Evolutionary conservation across 2,888 invertebrate species (phyloP).

Genomic region (Abrostola tripartita): DNA sequence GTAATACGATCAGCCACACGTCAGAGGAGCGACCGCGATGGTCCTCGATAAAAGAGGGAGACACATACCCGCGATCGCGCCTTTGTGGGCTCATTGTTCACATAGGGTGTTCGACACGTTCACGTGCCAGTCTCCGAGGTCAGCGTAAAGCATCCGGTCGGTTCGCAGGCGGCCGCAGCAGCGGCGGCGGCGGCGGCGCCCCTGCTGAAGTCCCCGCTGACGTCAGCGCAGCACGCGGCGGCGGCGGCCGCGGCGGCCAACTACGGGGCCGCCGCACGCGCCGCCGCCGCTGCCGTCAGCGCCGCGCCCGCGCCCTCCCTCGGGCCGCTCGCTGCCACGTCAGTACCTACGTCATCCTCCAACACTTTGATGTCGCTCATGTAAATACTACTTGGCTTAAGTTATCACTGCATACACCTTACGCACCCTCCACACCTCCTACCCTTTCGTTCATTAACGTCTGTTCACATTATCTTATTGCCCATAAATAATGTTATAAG

Average conservation of each 20-base stretch:
- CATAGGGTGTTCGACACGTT: conserved; percentile 16
- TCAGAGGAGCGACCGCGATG: conserved; percentile 14
- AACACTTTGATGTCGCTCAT: conserved; percentile 46
- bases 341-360: conserved; percentile 55
- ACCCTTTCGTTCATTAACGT: not conserved
- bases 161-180: conserved; percentile 88
- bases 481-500: no score
- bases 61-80: conserved; percentile 34
- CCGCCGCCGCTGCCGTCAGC: conserved; percentile 92
- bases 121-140: not conserved
- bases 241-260: conserved; percentile 96
- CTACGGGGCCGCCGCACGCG: conserved; percentile 95
- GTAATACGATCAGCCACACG: conserved; percentile 8
- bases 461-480: not conserved
- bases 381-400: conserved; percentile 30
- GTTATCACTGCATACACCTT: not conserved
- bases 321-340: conserved; percentile 79
- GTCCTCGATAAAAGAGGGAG: conserved; percentile 15
- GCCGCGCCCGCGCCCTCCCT: conserved; percentile 90
- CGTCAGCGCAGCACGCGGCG: conserved; percentile 95
- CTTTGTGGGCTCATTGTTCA: conserved; percentile 81
- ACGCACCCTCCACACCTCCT: not conserved
- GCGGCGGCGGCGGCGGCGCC: conserved; percentile 93
- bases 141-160: conserved; percentile 48
- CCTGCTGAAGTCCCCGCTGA: conserved; percentile 94